Evolutionary conservation across 64 coral and sea anemone species (phyloP), one percentile per base, ranked within the genome.

Genomic region (Dendrophyllia cribrosa): DNA sequence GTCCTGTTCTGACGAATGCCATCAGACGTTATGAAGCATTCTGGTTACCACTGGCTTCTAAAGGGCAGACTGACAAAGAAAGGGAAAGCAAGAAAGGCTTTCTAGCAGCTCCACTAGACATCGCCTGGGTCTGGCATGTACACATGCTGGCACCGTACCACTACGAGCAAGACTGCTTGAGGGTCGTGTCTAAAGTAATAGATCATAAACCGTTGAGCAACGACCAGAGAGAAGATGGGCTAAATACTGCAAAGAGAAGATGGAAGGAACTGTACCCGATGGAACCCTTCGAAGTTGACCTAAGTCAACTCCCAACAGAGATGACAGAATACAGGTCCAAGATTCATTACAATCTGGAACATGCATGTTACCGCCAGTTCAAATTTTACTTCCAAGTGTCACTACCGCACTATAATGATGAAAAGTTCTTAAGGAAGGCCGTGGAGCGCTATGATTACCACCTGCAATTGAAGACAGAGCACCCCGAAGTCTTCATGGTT

Each of bases 1-100:
- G 93, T 8, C 26, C 79, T 12, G 46, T 88, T 47, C 45, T 90
- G 16, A n/a, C 72, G 47, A 91, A 95, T 51, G 93, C 93, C 68
- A 85, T 95, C 17, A 88, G 93, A 24, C 79, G 93, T 19, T 95
- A 95, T 77, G 93, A 95, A 51, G 23, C 47, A 20, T 91, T 77
- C 44, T 95, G 93, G 93, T 59, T 95, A 13, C 93, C 93, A 44
- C 59, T 95, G 26, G 70, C 78, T 9, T 74, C 72, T 0, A 66
- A 78, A 51, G 58, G 24, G 7, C 58, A 63, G 8, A 45, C 11
- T 15, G 59, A 66, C 22, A 19, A 70, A 64, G 60, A 13, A 6
- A 69, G 61, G 47, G 50, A 84, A 5, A 65, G 5, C 43, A 21
- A 19, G 0, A 48, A 86, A 62, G 17, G 71, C 53, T 4, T 44